phyloP scores from a whole-genome alignment of 1,140 invertebrate genomes.

The Globodera ellingtonae region DNA sequence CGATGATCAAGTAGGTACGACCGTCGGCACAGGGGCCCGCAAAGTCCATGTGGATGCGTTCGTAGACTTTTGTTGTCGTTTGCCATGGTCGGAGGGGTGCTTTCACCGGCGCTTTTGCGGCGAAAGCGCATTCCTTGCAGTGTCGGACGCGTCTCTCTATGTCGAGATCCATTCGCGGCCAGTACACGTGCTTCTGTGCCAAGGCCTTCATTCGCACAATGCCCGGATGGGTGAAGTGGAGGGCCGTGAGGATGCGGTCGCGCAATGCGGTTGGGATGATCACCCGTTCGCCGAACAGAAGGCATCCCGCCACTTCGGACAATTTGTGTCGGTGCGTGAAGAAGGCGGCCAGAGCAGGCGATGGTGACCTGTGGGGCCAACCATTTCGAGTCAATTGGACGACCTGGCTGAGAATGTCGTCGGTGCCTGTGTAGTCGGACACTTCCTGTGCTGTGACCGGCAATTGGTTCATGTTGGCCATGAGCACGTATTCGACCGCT shows the following conservation, averaged over 20 bases:
- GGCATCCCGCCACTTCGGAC: background rate
- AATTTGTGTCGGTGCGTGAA: background rate
- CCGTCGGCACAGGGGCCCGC: constrained; percentile 64
- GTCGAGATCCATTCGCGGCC: constrained; percentile 58
- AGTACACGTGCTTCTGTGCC: constrained; percentile 67
- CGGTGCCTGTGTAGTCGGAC: background rate
- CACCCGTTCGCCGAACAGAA: constrained; percentile 48
- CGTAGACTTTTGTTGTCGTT: constrained; percentile 38
- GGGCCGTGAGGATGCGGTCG: constrained; percentile 62
- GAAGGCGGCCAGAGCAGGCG: background rate
- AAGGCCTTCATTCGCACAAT: constrained; percentile 68
- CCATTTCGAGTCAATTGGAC: background rate
- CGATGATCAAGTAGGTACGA: constrained; percentile 64
- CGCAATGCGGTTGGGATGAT: constrained; percentile 67
- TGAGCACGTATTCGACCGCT: background rate
- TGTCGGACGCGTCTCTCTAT: constrained; percentile 52
- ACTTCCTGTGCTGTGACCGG: background rate
- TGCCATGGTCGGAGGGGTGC: constrained; percentile 24
- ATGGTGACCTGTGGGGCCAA: constrained; percentile 11
- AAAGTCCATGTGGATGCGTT: constrained; percentile 66
- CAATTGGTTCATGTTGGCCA: background rate
- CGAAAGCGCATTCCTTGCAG: constrained; percentile 45
- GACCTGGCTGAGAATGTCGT: background rate
- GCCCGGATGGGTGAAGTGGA: constrained; percentile 65
- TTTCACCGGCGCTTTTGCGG: constrained; percentile 19